Evolutionary conservation across 1,140 invertebrate genomes (phyloP), one percentile per base, ranked within the genome.

Genomic region (Agrilus planipennis): DNA sequence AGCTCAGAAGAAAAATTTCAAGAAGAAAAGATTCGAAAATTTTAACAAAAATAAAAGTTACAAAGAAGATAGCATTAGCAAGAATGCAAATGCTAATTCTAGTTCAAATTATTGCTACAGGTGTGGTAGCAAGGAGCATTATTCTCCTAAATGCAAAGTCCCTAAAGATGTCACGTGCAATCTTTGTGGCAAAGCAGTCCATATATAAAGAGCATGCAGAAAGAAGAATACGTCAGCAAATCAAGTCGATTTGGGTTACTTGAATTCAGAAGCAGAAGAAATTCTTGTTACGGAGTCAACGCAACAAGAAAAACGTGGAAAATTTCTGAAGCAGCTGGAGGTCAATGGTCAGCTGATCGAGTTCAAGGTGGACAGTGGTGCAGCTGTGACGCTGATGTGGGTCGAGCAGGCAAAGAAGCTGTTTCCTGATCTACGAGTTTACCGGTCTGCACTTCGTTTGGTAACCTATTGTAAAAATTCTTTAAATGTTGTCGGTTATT

Each of bases 341-440:
- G 44, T 15, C 15, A 30, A 16, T 22, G 21, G 21, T 45, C 41
- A 25, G 21, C 38, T 22, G 36, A n/a, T n/a, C n/a, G n/a, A n/a
- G n/a, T n/a, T n/a, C 25, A 22, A 37, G 12, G 16, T 37, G 21
- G 34, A 37, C 16, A 22, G 15, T 19, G 34, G 34, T 5, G 34
- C 34, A 22, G 34, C 20, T 12, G 20, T 37, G 14, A 37, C 20
- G 15, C 15, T 37, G 15, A 37, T 37, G 21, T 9, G 21, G 5
- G 25, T 11, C 6, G 25, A 10, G 21, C 9, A 6, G 16, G 21
- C 25, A 5, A 14, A 37, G 25, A 23, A 37, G 5, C 14, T 7
- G 3, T 22, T 37, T 37, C 19, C 34, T 4, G 25, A 37, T 22
- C n/a, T 37, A 7, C n/a, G 15, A 19, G 21, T 37, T 7, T 15